Percentiles rank a stretch among this genome's conserved stretches.
Evolutionary conservation across 1,140 invertebrate species (phyloP).

Genomic region (Alviniconcha marisindica): DNA sequence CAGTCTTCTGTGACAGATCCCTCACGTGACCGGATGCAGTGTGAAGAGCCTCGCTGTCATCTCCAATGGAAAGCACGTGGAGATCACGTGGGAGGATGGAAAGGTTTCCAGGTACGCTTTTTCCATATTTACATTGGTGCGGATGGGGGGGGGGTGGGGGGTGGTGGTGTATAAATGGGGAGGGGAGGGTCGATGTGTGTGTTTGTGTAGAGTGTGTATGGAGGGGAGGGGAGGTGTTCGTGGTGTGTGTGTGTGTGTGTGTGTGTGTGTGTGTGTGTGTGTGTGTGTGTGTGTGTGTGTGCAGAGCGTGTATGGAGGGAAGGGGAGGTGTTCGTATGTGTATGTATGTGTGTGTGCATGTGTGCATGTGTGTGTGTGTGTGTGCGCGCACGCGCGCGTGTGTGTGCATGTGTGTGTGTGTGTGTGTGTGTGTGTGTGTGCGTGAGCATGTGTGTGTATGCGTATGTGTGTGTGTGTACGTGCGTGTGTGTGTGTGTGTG

Average conservation of each 20-base stretch:
- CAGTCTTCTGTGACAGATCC: background rate
- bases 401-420: background rate
- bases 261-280: too few relatives aligned
- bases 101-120: slow-evolving; percentile 13
- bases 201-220: too few relatives aligned
- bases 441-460: background rate
- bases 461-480: background rate
- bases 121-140: too few relatives aligned
- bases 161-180: too few relatives aligned
- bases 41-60: background rate
- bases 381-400: background rate
- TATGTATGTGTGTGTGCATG: slow-evolving; percentile 6
- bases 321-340: too few relatives aligned
- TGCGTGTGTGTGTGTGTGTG: background rate
- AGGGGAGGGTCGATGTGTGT: too few relatives aligned
- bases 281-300: too few relatives aligned
- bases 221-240: too few relatives aligned
- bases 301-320: too few relatives aligned
- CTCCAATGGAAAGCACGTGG: background rate
- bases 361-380: background rate
- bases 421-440: slow-evolving; percentile 7
- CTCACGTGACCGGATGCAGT: slow-evolving; percentile 6
- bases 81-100: slow-evolving; percentile 20
- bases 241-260: too few relatives aligned
- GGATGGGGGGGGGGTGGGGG: too few relatives aligned